Base-by-base conservation (phyloP, 2,888 invertebrate species). In the Octonoba sinensis region DNA sequence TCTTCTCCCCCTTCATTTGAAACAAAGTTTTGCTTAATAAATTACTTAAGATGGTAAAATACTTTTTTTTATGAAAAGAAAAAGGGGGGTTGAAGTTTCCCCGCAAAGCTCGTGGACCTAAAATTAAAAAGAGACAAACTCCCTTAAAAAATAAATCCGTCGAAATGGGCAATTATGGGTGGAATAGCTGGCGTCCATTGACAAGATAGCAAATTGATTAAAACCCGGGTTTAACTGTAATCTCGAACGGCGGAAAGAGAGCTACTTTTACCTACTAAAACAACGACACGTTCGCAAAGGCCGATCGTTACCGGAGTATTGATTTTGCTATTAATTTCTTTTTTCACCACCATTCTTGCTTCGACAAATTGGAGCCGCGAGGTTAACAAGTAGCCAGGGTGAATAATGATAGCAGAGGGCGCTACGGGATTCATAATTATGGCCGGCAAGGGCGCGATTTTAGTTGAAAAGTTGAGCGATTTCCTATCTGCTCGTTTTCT, bases 381-480 rank as follows among this genome's bases (percentile, higher is more conserved):
- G 79, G 79, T 81, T 81, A 81, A 81, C 79, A 81, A 81, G 79
- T 81, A 81, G 79, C 79, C 73, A 46, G 36, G 66, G 73, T 72
- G 79, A 81, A 69, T 81, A 81, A 81, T 81, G 79, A 81, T 81
- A 81, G 62, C 56, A 54, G 54, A 62, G 20, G 73, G 57, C 79
- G 73, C 79, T 27, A 56, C 79, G 79, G 79, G 79, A 81, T 81
- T 81, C 79, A 81, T 81, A 81, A 81, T 81, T 81, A 81, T 64
- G 79, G 71, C 60, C 78, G 72, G 57, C 66, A 51, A 65, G 64
- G 64, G 72, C 73, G 79, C 79, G 79, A 81, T 73, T 81, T 81
- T 81, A 81, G 79, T 81, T 81, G 73, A 81, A 81, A 81, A 81
- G 73, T 81, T 81, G 79, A 81, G 79, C 79, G 79, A 81, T 81